A percentile compares a stretch with the other conserved stretches of the same genome.
Evolutionary conservation across 2,888 invertebrate genomes (phyloP).

Genomic region (Reticulitermes lucifugus): DNA sequence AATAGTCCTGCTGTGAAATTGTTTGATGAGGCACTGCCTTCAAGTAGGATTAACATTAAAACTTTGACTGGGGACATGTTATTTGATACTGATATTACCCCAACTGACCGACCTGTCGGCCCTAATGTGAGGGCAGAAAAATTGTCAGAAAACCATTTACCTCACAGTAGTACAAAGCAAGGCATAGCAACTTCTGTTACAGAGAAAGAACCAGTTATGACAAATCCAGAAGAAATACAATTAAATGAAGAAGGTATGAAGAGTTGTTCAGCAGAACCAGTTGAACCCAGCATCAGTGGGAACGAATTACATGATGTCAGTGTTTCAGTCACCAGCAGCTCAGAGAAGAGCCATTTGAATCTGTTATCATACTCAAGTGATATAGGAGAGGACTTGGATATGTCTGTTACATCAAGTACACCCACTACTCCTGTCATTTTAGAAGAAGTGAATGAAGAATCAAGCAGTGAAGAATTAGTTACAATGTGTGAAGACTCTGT

Average conservation of each 20-base stretch:
- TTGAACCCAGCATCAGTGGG: too few relatives aligned
- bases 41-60: too few relatives aligned
- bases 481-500: background rate
- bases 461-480: background rate
- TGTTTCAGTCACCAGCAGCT: too few relatives aligned
- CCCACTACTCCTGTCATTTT: background rate
- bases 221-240: too few relatives aligned
- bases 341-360: background rate
- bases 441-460: background rate
- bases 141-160: background rate
- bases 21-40: too few relatives aligned
- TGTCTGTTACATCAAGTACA: conserved; percentile 33
- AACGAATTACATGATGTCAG: too few relatives aligned
- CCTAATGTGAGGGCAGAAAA: background rate
- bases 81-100: background rate
- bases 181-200: background rate
- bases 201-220: background rate
- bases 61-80: too few relatives aligned
- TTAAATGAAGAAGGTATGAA: too few relatives aligned
- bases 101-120: background rate
- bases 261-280: too few relatives aligned
- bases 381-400: conserved; percentile 25
- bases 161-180: background rate
- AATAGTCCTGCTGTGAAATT: too few relatives aligned
- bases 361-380: background rate